Evolutionary conservation across 2,797 vertebrate species (phyloP).

Genomic region (Phataginus tricuspis): DNA sequence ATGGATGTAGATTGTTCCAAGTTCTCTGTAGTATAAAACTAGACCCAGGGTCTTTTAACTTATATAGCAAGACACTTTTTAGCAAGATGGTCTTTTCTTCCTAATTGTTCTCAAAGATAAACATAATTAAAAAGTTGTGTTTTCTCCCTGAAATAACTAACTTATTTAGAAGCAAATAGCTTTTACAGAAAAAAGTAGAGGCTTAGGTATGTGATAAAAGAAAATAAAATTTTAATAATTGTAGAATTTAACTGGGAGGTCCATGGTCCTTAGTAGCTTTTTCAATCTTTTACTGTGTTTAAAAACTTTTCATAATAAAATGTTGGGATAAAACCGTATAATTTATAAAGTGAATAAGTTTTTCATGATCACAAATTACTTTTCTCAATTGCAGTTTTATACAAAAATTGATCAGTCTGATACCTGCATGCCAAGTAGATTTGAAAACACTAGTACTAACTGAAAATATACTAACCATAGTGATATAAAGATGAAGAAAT

Average conservation of each 20-base stretch:
- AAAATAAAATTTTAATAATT: neutral
- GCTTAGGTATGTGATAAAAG: neutral
- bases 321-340: neutral
- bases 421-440: neutral
- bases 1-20: neutral
- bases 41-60: neutral
- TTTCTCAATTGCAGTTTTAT: slow-evolving; percentile 7
- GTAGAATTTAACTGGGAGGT: neutral
- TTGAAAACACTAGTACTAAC: neutral
- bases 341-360: slow-evolving; percentile 5
- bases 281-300: neutral
- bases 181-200: neutral
- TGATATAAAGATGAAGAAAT: neutral
- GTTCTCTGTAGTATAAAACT: neutral
- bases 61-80: neutral
- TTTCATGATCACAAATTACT: neutral
- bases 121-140: neutral
- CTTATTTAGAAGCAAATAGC: neutral
- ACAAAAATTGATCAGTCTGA: slow-evolving; percentile 5
- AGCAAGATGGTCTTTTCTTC: neutral
- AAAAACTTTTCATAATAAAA: slow-evolving; percentile 4
- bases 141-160: neutral
- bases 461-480: neutral
- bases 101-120: neutral
- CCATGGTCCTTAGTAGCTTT: neutral